A percentile compares a stretch with the other conserved stretches of the same genome.
Conservation (phyloP, 2,113 vertebrate species). For the Neodon shergylaensis region DNA sequence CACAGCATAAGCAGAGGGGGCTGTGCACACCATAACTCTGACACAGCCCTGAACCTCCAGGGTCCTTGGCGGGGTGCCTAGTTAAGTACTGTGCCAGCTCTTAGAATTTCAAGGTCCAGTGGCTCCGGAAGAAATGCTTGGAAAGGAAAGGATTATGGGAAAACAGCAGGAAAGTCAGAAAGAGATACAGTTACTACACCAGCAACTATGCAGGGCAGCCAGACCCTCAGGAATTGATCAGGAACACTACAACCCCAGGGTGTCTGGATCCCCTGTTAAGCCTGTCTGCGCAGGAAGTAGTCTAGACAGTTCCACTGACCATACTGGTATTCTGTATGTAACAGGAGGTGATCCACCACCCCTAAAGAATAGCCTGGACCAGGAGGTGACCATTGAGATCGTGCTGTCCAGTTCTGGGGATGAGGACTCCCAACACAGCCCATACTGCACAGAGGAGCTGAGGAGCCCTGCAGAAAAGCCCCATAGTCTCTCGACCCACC, state of each 20-base stretch:
- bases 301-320: not conserved
- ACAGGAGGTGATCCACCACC: not conserved
- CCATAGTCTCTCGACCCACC: not conserved
- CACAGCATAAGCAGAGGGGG: not conserved
- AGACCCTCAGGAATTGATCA: accelerated
- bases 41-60: not conserved
- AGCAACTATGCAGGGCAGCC: not conserved
- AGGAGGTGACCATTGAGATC: conserved; percentile 79
- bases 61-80: not conserved
- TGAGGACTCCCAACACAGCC: conserved; percentile 69
- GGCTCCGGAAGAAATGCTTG: not conserved
- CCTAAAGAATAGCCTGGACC: conserved; percentile 5
- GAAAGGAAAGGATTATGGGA: not conserved
- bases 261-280: not conserved
- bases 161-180: not conserved
- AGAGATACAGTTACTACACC: not conserved
- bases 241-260: not conserved
- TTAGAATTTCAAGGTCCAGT: not conserved
- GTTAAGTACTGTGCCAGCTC: not conserved
- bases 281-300: not conserved
- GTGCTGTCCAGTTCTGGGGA: conserved; percentile 78
- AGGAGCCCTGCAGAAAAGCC: not conserved
- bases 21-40: not conserved
- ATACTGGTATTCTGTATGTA: not conserved
- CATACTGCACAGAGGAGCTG: not conserved